A percentile compares a stretch with the other conserved stretches of the same genome.
Conservation (phyloP, 2,797 vertebrate species). For the Cercopithecus diana region DNA sequence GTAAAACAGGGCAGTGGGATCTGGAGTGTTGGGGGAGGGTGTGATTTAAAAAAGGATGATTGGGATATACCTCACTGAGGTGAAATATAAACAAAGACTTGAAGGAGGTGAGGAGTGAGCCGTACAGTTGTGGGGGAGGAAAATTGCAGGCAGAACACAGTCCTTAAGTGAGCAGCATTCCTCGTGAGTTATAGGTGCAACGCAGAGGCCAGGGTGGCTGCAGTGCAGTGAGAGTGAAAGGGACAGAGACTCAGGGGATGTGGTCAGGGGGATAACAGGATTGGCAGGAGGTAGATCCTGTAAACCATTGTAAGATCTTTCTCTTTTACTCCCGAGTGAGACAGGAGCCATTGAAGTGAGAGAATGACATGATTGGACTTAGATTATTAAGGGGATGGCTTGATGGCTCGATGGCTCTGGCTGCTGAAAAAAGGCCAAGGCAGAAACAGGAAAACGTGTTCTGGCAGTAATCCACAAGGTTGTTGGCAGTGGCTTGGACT, state of each 20-base stretch:
- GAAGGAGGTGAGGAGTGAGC: background rate
- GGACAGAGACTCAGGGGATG: background rate
- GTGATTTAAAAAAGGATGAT: background rate
- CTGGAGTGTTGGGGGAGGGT: background rate
- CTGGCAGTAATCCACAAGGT: background rate
- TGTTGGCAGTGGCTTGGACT: background rate
- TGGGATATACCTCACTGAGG: background rate
- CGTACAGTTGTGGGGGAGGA: background rate
- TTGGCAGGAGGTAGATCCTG: background rate
- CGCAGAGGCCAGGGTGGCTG: background rate
- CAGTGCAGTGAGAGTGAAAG: background rate
- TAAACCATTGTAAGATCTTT: background rate
- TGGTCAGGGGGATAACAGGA: background rate
- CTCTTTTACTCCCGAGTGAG: constrained; percentile 16
- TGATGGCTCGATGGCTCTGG: background rate
- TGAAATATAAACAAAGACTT: background rate
- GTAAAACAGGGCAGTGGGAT: background rate
- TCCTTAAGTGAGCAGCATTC: background rate
- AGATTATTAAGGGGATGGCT: background rate
- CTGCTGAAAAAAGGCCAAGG: background rate
- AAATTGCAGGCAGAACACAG: background rate
- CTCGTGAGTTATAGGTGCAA: background rate
- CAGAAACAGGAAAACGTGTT: background rate
- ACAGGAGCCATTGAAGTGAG: background rate
- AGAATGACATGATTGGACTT: background rate